Conservation (phyloP, 2,888 invertebrate species). For the Anthrax anthrax region DNA sequence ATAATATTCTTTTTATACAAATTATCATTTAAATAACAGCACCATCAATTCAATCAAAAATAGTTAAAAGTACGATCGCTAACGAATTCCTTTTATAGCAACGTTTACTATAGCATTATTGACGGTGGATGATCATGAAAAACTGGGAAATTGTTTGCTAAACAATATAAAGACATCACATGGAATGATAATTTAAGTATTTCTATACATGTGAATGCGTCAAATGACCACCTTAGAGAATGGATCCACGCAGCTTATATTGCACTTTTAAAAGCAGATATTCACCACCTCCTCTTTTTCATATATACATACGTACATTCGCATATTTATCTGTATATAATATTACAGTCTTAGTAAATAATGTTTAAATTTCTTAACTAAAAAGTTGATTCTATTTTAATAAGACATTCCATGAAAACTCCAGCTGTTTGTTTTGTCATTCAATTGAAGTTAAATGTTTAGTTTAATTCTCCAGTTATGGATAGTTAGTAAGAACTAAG, state of each 20-base stretch:
- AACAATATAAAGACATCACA: slow-evolving; percentile 14
- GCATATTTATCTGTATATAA: too few relatives aligned
- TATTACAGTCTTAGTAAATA: neutral
- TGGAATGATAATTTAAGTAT: slow-evolving; percentile 13
- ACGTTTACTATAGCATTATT: slow-evolving; percentile 1
- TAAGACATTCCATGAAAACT: slow-evolving; percentile 3
- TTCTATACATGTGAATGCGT: slow-evolving; percentile 11
- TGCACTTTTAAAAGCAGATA: neutral
- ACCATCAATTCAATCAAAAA: slow-evolving; percentile 12
- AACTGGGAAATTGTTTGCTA: slow-evolving; percentile 3
- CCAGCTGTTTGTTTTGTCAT: slow-evolving; percentile 11
- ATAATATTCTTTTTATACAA: neutral
- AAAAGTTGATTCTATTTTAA: slow-evolving; percentile 3
- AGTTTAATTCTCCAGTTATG: slow-evolving; percentile 2
- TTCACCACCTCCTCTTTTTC: too few relatives aligned
- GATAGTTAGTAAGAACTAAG: too few relatives aligned
- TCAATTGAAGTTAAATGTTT: slow-evolving; percentile 7
- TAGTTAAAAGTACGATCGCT: slow-evolving; percentile 7
- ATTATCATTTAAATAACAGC: slow-evolving; percentile 11
- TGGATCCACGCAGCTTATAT: slow-evolving; percentile 1
- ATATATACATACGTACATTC: too few relatives aligned
- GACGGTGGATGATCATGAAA: slow-evolving; percentile 4
- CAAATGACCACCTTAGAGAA: slow-evolving; percentile 12
- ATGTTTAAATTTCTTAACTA: neutral
- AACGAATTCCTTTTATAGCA: slow-evolving; percentile 13